Conservation (phyloP, 2,797 vertebrate species). For the Crenuchus spilurus region DNA sequence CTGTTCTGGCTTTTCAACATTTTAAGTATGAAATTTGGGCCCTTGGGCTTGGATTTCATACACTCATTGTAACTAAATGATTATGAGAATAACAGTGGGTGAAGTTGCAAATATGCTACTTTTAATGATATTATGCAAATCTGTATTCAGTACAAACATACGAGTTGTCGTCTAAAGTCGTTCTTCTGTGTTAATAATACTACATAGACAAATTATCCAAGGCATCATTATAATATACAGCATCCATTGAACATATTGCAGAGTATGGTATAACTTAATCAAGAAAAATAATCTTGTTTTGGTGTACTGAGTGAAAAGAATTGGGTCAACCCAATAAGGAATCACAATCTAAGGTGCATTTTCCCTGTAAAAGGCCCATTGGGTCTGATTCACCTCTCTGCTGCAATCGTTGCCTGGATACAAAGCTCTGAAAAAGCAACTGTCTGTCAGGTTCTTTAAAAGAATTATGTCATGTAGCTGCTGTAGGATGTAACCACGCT, state of each 20-base stretch:
- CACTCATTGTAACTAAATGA: neutral
- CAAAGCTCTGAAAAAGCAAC: conserved; percentile 52
- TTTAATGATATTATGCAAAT: neutral
- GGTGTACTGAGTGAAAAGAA: conserved; percentile 46
- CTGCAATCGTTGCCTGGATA: conserved; percentile 59
- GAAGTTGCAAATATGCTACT: neutral
- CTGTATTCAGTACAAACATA: neutral
- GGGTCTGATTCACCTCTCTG: conserved; percentile 47
- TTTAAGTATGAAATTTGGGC: neutral
- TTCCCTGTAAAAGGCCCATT: conserved; percentile 49
- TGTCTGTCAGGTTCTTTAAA: conserved; percentile 42
- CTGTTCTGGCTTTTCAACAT: neutral
- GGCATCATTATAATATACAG: conserved; percentile 3
- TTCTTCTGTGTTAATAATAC: neutral
- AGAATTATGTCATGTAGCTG: conserved; percentile 37
- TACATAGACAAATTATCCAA: neutral
- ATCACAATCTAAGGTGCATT: conserved; percentile 56
- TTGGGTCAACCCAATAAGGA: conserved; percentile 56
- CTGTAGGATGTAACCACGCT: conserved; percentile 10
- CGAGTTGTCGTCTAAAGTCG: too few relatives aligned
- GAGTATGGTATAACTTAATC: conserved; percentile 24
- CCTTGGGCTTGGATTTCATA: neutral
- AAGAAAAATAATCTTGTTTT: conserved; percentile 46
- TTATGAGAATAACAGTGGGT: neutral
- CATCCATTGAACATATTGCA: conserved; percentile 14